These are phyloP conservation scores for Chrysolophus pictus DNA, from an alignment of 2,797 vertebrate genomes.

Conservation along the genomic window DNA sequence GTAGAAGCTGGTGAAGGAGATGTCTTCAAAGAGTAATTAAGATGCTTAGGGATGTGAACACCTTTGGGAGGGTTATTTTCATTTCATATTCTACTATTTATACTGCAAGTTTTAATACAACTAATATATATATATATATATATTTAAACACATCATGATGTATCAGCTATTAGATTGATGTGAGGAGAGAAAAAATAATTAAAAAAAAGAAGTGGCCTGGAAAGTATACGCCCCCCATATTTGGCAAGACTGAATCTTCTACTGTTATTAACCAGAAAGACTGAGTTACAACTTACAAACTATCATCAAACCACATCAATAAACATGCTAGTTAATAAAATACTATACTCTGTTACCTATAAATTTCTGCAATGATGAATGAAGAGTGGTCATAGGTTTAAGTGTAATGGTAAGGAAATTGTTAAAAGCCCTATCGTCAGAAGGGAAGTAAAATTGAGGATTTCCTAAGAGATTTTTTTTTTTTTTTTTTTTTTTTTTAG, in stretches of 20 bases:
- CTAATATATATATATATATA: not conserved
- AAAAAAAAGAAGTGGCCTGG: not conserved
- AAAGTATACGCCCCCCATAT: not conserved
- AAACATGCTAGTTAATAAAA: conserved; percentile 1
- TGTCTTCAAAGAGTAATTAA: conserved; percentile 25
- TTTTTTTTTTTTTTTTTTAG: too few species aligned
- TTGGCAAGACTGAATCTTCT: not conserved
- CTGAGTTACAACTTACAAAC: not conserved
- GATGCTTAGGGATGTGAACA: not conserved
- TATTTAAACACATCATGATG: not conserved
- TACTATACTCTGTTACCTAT: not conserved
- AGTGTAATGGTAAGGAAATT: not conserved
- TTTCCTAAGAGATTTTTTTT: not conserved
- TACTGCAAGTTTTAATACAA: conserved; percentile 25
- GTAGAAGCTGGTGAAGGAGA: conserved; percentile 47
- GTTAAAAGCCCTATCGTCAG: not conserved
- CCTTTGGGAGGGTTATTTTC: not conserved
- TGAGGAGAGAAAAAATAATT: not conserved
- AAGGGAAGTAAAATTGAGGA: fast-evolving
- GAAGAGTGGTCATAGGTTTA: not conserved
- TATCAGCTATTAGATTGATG: not conserved
- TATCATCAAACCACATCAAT: not conserved
- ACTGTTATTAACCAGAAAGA: not conserved
- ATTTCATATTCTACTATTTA: conserved; percentile 42
- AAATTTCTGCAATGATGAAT: not conserved